Evolutionary conservation across 2,888 invertebrate genomes (phyloP).

Genomic region (Lasioglossum marginatum): DNA sequence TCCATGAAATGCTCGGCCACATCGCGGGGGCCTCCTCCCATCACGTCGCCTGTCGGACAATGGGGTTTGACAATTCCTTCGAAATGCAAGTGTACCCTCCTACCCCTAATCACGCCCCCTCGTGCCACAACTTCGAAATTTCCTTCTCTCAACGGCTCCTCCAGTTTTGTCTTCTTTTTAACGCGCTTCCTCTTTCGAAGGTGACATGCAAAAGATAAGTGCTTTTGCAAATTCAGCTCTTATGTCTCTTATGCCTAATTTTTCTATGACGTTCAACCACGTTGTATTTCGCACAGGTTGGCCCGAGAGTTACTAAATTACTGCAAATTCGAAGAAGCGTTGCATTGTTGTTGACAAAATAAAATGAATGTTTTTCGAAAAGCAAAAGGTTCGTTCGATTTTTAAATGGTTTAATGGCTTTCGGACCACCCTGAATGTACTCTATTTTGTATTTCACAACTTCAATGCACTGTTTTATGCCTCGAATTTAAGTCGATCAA

Average conservation of each 20-base stretch:
- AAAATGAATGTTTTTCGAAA: too few species aligned
- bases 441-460: not conserved
- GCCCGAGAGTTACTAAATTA: not conserved
- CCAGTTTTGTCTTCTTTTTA: not conserved
- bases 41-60: constrained; percentile 77
- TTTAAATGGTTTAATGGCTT: not conserved
- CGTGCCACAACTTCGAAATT: not conserved
- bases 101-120: not conserved
- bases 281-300: not conserved
- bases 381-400: not conserved
- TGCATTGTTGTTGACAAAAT: not conserved
- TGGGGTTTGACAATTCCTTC: not conserved
- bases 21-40: constrained; percentile 81
- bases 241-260: too few species aligned
- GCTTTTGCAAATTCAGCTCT: not conserved
- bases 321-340: not conserved
- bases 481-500: not conserved
- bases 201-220: constrained; percentile 2
- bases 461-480: not conserved
- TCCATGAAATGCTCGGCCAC: constrained; percentile 82
- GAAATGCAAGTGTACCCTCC: not conserved
- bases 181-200: not conserved
- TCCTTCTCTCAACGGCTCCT: not conserved
- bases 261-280: not conserved
- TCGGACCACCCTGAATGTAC: not conserved